Percentiles rank a stretch among this genome's conserved stretches.
phyloP scores from a whole-genome alignment of 2,797 vertebrate genomes.

The Coluber constrictor region DNA sequence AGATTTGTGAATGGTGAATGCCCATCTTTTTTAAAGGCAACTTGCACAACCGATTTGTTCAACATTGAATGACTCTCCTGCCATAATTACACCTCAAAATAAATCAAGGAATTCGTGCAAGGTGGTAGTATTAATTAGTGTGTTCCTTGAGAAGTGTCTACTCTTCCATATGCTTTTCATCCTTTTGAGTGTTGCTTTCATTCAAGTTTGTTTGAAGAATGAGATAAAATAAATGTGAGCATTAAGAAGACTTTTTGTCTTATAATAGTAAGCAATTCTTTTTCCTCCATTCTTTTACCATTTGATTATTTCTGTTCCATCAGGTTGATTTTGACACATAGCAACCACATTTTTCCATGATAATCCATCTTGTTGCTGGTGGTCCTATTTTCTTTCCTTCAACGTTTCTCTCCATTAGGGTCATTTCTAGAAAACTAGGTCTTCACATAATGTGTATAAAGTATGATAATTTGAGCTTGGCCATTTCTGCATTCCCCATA shows the following conservation, averaged over 20 bases:
- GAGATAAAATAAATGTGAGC: not conserved
- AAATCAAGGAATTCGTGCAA: not conserved
- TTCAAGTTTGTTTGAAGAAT: not conserved
- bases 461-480: not conserved
- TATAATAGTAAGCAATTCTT: not conserved
- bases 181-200: not conserved
- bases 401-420: not conserved
- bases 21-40: not conserved
- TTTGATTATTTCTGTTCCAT: not conserved
- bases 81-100: not conserved
- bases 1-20: not conserved
- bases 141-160: not conserved
- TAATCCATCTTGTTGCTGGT: not conserved
- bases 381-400: not conserved
- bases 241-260: not conserved
- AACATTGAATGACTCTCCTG: constrained; percentile 4
- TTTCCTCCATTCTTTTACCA: not conserved
- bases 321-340: not conserved
- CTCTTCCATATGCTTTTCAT: not conserved
- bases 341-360: not conserved
- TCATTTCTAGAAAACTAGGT: not conserved
- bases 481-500: not conserved
- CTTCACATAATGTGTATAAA: not conserved
- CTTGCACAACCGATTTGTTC: not conserved
- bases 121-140: not conserved